These are phyloP conservation scores for Leguminivora glycinivorella DNA, from an alignment of 1,140 invertebrate species.

Conservation along the genomic window DNA sequence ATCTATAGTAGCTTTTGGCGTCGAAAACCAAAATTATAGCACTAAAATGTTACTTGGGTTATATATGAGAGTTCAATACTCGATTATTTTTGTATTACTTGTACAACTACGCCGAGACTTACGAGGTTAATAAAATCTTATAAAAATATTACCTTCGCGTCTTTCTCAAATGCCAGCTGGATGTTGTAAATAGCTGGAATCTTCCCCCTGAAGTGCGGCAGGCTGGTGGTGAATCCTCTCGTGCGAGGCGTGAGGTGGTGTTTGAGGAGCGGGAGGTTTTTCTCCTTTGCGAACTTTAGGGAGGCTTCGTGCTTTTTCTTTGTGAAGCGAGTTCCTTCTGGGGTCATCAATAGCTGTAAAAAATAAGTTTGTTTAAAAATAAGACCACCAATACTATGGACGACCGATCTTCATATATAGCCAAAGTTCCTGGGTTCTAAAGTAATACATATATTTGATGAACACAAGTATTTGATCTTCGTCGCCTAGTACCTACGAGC, in stretches of 20 bases:
- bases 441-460: too few relatives aligned
- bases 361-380: slow-evolving; percentile 22
- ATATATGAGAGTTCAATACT: too few relatives aligned
- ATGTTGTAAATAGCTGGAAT: slow-evolving; percentile 93
- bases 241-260: slow-evolving; percentile 96
- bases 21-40: too few relatives aligned
- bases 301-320: slow-evolving; percentile 92
- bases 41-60: too few relatives aligned
- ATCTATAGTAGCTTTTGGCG: too few relatives aligned
- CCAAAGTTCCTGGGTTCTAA: too few relatives aligned
- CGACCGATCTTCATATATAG: too few relatives aligned
- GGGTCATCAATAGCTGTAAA: slow-evolving; percentile 91
- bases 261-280: slow-evolving; percentile 91
- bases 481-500: too few relatives aligned
- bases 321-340: slow-evolving; percentile 97
- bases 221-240: slow-evolving; percentile 91
- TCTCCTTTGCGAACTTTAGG: slow-evolving; percentile 91
- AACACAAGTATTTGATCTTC: too few relatives aligned
- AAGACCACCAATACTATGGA: neutral
- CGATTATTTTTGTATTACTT: too few relatives aligned
- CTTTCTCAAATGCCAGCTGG: slow-evolving; percentile 87
- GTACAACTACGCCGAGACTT: too few relatives aligned
- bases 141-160: slow-evolving; percentile 77
- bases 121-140: neutral
- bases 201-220: slow-evolving; percentile 86